Evolutionary conservation across 2,888 invertebrate species (phyloP).

Genomic region (Amphimallon solstitiale): DNA sequence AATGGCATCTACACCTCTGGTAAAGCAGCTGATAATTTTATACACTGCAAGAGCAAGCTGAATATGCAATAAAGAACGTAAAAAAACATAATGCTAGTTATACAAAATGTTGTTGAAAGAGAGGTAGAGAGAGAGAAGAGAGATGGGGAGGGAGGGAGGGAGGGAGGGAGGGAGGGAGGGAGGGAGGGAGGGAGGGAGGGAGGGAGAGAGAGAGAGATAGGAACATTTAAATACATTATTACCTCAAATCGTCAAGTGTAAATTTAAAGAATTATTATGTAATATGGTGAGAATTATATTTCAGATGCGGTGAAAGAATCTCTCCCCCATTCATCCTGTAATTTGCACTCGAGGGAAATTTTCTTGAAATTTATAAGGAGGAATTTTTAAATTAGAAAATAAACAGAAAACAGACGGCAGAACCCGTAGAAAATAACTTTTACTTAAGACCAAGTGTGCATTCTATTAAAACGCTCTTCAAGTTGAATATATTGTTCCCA

Average conservation of each 20-base stretch:
- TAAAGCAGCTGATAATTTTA: no score
- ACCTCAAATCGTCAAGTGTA: background rate
- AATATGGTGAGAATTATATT: constrained; percentile 1
- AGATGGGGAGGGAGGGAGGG: no score
- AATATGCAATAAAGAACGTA: no score
- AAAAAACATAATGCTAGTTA: no score
- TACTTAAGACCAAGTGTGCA: constrained; percentile 7
- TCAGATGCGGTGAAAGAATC: constrained; percentile 4
- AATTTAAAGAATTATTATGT: background rate
- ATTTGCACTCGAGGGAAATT: constrained; percentile 30
- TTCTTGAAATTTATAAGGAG: constrained; percentile 13
- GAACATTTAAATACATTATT: background rate
- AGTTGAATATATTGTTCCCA: constrained; percentile 7
- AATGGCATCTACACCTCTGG: no score
- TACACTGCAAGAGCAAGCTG: no score
- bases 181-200: no score
- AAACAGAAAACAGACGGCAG: constrained; percentile 15
- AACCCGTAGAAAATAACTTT: constrained; percentile 8
- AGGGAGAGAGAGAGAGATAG: background rate
- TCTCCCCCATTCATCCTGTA: constrained; percentile 15
- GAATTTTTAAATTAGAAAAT: constrained; percentile 29
- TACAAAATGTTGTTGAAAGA: no score
- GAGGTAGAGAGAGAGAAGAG: no score
- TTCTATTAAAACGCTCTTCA: constrained; percentile 14
- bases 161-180: no score